phyloP scores from a whole-genome alignment of 2,888 invertebrate species.

The Himalopsyche tibetana region DNA sequence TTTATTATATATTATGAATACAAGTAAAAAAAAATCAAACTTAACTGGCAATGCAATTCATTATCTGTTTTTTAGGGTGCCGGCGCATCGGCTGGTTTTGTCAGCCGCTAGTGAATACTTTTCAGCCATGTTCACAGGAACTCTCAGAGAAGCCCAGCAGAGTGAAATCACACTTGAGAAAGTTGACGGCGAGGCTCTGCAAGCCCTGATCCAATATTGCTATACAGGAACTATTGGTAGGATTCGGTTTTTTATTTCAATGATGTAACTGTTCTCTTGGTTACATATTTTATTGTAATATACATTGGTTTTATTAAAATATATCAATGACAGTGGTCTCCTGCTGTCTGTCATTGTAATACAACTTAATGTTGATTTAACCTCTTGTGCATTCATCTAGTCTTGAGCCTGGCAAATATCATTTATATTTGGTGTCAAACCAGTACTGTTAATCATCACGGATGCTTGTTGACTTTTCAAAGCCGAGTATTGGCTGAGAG shows the following conservation, averaged over 20 bases:
- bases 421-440: no score
- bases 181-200: constrained; percentile 91
- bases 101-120: constrained; percentile 96
- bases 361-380: no score
- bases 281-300: no score
- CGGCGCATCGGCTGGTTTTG: constrained; percentile 91
- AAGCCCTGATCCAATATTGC: constrained; percentile 91
- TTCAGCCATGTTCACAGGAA: constrained; percentile 95
- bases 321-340: no score
- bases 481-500: no score
- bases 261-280: no score
- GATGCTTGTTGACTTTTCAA: no score
- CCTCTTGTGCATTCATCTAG: no score
- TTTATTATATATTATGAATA: background rate
- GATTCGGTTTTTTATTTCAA: background rate
- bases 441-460: no score
- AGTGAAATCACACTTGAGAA: constrained; percentile 90
- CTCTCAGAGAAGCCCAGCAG: constrained; percentile 88
- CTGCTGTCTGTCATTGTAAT: no score
- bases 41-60: background rate
- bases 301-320: no score
- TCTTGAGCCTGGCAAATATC: no score
- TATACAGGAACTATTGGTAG: constrained; percentile 87
- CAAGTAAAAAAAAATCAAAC: background rate
- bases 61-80: constrained; percentile 75